phyloP scores from a whole-genome alignment of 2,797 vertebrate genomes.

The Peromyscus eremicus region DNA sequence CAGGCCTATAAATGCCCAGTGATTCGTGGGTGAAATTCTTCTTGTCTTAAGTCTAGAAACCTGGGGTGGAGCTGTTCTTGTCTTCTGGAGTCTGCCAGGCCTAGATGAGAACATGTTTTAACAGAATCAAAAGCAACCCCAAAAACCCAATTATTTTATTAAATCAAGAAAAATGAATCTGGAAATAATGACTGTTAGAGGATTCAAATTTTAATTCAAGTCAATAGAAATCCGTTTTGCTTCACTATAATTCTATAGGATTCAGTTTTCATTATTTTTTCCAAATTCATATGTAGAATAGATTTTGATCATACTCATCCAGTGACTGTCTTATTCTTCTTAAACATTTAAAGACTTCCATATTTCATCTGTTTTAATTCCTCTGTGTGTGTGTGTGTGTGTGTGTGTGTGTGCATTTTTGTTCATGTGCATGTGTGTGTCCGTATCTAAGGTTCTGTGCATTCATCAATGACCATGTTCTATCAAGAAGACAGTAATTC shows the following conservation, averaged over 20 bases:
- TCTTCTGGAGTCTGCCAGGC: too few relatives aligned
- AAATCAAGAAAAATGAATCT: neutral
- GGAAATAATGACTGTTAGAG: neutral
- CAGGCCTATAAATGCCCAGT: too few relatives aligned
- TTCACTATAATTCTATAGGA: neutral
- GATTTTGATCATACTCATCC: neutral
- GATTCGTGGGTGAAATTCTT: too few relatives aligned
- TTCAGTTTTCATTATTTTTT: neutral
- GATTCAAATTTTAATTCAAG: neutral
- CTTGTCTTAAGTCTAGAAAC: too few relatives aligned
- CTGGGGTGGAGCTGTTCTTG: too few relatives aligned
- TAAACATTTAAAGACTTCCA: neutral
- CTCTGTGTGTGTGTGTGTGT: neutral
- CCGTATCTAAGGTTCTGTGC: neutral
- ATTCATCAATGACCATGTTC: neutral
- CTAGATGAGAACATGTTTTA: neutral
- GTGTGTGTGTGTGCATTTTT: neutral
- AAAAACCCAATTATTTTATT: neutral
- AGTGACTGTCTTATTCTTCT: neutral
- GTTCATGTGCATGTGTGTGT: neutral
- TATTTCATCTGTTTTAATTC: neutral
- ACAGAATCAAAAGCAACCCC: neutral
- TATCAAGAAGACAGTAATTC: neutral
- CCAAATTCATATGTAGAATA: neutral
- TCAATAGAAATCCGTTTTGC: neutral